Base-by-base conservation (phyloP, 2,888 invertebrate species). In the Mimas tiliae region DNA sequence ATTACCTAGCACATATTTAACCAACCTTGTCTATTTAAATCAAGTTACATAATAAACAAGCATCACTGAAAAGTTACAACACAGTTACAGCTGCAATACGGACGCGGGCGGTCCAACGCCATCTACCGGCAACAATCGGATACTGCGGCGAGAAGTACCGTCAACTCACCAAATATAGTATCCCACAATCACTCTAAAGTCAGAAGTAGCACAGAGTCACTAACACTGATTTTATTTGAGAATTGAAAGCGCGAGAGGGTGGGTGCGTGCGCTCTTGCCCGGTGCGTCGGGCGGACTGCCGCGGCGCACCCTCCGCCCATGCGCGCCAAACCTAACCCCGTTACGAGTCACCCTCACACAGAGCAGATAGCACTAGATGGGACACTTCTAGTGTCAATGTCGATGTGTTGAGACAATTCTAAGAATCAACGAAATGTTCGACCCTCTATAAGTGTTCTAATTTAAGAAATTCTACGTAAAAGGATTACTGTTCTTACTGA, bases 1-100 rank as follows among this genome's bases (percentile, higher is more conserved):
- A 42, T 11, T 19, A 16, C 11, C 58, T 42, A 58, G 11, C 11
- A 58, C 58, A 58, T 58, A 19, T 58, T 19, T 12, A 27, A 58
- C 58, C 16, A 58, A 42, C 19, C 38, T 38, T 34, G 11, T 58
- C 38, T 38, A 34, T 65, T 48, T 27, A 58, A 48, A 33, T 21
- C 66, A 72, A 75, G 73, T 84, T 82, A 85, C 65, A 80, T 84
- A 84, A 83, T 74, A 74, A 77, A 78, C 70, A 72, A 78, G 58
- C 27, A 74, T 75, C 52, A 63, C 27, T 51, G 69, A 78, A 78
- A 82, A 80, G 78, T 80, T 80, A 81, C 79, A 79, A 79, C 81
- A 79, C 81, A 77, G 81, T 81, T 84, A 84, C 80, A 83, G 83
- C 89, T 89, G 91, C 91, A 91, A 86, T 87, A 89, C 85, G 81